phyloP scores from a whole-genome alignment of 2,888 invertebrate genomes.

The Pogonocherus hispidulus region DNA sequence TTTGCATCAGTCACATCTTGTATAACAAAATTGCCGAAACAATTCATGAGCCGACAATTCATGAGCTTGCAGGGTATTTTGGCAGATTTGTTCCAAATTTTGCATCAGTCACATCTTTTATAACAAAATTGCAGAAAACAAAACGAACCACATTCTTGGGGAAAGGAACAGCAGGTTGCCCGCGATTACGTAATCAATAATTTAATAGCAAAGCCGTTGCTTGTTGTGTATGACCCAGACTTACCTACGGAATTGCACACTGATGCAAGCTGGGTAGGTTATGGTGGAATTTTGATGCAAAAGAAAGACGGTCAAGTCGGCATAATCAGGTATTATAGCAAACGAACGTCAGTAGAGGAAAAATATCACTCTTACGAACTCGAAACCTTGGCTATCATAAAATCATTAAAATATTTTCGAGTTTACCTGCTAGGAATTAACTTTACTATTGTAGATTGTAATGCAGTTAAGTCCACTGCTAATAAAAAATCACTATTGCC shows the following conservation, averaged over 20 bases:
- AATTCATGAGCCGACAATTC: too few relatives aligned
- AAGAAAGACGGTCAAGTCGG: neutral
- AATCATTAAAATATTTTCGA: too few relatives aligned
- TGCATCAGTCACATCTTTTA: constrained; percentile 43
- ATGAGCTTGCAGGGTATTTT: constrained; percentile 52
- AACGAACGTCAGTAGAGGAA: constrained; percentile 51
- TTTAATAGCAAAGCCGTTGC: too few relatives aligned
- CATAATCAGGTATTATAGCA: constrained; percentile 54
- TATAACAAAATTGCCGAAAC: constrained; percentile 45
- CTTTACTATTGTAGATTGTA: constrained; percentile 59
- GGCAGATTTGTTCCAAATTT: constrained; percentile 54
- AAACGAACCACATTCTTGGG: constrained; percentile 32
- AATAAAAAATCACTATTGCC: constrained; percentile 57
- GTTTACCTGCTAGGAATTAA: constrained; percentile 40
- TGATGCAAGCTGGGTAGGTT: neutral
- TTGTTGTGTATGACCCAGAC: too few relatives aligned
- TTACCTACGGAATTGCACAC: too few relatives aligned
- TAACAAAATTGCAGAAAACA: constrained; percentile 42
- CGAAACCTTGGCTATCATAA: too few relatives aligned
- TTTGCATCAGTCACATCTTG: constrained; percentile 49
- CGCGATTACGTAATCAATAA: neutral
- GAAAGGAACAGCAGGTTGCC: constrained; percentile 6
- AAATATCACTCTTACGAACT: constrained; percentile 58
- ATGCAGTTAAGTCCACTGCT: constrained; percentile 53
- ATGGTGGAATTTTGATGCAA: neutral